Percentiles rank a stretch among this genome's conserved stretches.
phyloP scores from a whole-genome alignment of 2,888 invertebrate genomes.

The Unio pictorum region DNA sequence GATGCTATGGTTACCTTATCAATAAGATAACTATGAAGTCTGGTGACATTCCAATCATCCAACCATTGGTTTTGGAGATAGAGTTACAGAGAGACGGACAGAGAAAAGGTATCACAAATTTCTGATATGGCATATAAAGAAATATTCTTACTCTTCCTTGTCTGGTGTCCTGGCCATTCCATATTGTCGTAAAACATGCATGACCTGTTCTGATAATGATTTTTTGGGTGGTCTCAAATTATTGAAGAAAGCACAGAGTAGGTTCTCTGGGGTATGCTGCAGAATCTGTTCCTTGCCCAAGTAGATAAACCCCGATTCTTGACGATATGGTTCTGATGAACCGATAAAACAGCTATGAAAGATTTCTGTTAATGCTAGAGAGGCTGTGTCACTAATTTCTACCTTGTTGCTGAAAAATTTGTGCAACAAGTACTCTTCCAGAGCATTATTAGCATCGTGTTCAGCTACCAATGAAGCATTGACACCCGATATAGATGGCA shows the following conservation, averaged over 20 bases:
- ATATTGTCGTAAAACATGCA: slow-evolving; percentile 60
- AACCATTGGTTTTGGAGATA: too few relatives aligned
- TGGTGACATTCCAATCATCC: too few relatives aligned
- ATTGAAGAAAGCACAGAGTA: slow-evolving; percentile 63
- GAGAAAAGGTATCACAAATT: background rate
- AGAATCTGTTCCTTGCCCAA: slow-evolving; percentile 67
- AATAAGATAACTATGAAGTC: too few relatives aligned
- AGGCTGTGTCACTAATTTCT: slow-evolving; percentile 54
- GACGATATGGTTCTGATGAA: slow-evolving; percentile 15
- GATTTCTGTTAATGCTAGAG: slow-evolving; percentile 66
- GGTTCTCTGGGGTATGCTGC: slow-evolving; percentile 61
- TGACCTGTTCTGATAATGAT: slow-evolving; percentile 62
- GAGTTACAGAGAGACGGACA: background rate
- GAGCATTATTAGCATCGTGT: slow-evolving; percentile 54
- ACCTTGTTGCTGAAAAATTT: slow-evolving; percentile 51
- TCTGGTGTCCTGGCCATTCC: slow-evolving; percentile 62
- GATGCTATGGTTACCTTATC: too few relatives aligned
- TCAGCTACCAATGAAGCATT: slow-evolving; percentile 58
- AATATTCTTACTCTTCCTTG: slow-evolving; percentile 53
- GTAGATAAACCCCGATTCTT: slow-evolving; percentile 67
- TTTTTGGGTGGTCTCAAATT: slow-evolving; percentile 62
- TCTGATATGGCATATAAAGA: background rate
- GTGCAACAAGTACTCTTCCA: slow-evolving; percentile 61
- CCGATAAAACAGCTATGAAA: slow-evolving; percentile 69
- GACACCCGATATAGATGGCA: slow-evolving; percentile 59